These are phyloP conservation scores for Bimastos eiseni DNA, from an alignment of 2,888 invertebrate species.

Conservation along the genomic window DNA sequence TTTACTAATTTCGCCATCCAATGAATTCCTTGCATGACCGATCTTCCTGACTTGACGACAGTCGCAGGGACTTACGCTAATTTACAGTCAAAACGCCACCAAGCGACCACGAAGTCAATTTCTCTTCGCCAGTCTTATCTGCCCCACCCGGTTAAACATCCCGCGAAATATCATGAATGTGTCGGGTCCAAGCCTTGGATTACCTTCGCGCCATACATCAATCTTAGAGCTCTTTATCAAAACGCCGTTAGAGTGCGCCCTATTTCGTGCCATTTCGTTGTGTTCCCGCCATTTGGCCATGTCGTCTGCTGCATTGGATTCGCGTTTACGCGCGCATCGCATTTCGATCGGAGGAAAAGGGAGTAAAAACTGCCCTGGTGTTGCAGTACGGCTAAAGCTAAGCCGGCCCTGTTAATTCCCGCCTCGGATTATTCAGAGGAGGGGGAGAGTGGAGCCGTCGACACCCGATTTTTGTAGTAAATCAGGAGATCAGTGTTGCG, in stretches of 20 bases:
- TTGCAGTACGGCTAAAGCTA: neutral
- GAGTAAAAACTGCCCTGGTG: neutral
- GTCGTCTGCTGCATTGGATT: neutral
- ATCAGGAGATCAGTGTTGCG: neutral
- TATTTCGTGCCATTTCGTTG: neutral
- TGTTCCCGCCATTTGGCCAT: too few species aligned
- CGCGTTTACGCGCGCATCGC: neutral
- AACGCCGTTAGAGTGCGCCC: neutral
- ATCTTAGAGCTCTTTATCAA: constrained; percentile 13
- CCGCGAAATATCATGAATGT: neutral
- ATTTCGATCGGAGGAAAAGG: neutral
- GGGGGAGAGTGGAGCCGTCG: neutral
- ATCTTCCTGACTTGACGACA: neutral
- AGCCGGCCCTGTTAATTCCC: neutral
- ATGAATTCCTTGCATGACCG: neutral
- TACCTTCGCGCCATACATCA: neutral
- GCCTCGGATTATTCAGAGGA: neutral
- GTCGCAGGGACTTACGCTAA: neutral
- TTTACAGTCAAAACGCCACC: neutral
- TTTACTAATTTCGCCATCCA: neutral
- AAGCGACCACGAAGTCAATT: neutral
- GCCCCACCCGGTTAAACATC: neutral
- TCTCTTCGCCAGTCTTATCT: neutral
- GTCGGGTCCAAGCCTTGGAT: neutral
- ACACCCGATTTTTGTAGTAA: neutral